These are phyloP conservation scores for Probaryconus sp. DNA, from an alignment of 1,140 invertebrate genomes.

Conservation along the genomic window DNA sequence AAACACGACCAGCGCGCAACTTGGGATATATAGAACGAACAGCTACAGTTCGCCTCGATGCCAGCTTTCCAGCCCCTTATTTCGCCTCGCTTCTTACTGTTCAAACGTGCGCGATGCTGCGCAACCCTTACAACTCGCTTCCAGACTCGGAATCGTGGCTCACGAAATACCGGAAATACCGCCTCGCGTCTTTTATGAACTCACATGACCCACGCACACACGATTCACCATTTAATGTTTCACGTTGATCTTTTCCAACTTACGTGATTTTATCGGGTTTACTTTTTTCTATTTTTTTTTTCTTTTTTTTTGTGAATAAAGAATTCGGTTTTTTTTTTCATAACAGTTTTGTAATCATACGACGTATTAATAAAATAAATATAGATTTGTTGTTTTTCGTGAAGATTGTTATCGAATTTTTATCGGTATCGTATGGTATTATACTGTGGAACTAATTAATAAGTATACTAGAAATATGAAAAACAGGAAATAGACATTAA, in stretches of 20 bases:
- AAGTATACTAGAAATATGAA: too few relatives aligned
- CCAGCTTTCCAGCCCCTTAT: too few relatives aligned
- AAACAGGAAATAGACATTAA: too few relatives aligned
- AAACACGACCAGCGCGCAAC: conserved; percentile 75
- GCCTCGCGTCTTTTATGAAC: conserved; percentile 47
- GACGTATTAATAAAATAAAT: too few relatives aligned
- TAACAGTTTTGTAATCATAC: background rate
- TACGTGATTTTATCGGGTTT: conserved; percentile 11
- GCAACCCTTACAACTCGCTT: conserved; percentile 33
- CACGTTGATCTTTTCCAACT: conserved; percentile 11
- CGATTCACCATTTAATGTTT: conserved; percentile 23
- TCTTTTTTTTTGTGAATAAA: too few relatives aligned
- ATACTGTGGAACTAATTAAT: too few relatives aligned
- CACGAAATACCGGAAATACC: conserved; percentile 60
- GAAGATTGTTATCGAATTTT: too few relatives aligned
- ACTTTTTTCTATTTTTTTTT: conserved; percentile 4
- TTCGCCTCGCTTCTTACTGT: conserved; percentile 41
- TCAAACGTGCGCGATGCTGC: conserved; percentile 66
- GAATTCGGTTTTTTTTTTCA: background rate
- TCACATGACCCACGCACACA: conserved; percentile 31
- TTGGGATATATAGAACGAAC: conserved; percentile 52
- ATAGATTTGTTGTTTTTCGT: too few relatives aligned
- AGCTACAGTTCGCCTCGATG: conserved; percentile 54
- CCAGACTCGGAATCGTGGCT: conserved; percentile 43
- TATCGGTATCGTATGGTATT: too few relatives aligned